Base-by-base conservation (phyloP, 92 coral and sea anemone genomes). In the Epizoanthus fatuus region DNA sequence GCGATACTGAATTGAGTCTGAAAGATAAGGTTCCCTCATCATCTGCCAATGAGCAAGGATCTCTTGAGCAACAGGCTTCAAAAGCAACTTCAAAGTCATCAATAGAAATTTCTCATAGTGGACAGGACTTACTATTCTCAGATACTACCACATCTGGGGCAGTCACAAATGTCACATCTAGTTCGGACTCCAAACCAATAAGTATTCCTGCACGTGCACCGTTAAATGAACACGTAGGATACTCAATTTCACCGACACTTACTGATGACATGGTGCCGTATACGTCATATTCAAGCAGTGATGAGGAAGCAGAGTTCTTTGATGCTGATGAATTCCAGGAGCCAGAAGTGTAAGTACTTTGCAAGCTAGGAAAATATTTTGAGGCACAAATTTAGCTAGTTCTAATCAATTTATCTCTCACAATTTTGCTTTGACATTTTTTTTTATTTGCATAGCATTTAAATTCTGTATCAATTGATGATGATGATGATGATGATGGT, bases 241-340 rank as follows among this genome's bases (percentile, higher is more conserved):
- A 87, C 75, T 89, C 95, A 0, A 49, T 88, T 35, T 90, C 98
- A 12, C 98, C 98, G 3, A 84, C 87, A n/a, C 86, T 79, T 32
- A 89, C 87, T 5, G 96, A 83, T 0, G 83, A 85, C 68, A 86
- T 84, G 7, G 98, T 97, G 37, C 99, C 99, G 0, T 89, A 88
- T 38, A 96, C 96, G 15, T 97, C 99, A 19, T 97, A 97, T 63
- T 97, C 99, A 14, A 97, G 99, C 74, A 97, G 99, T 70, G 99
- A 97, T 40, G 99, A 97, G 81, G 99, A 97, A 39, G 93, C 88
- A 37, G 99, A 97, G 76, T 97, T 97, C 87, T 97, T 97, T 88
- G 99, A 97, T 86, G 99, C 99, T 1, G 93, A 92, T 54, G 99
- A 97, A 75, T 95, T 72, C 74, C 95, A 93, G 10, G 91, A 97